A percentile compares a stretch with the other conserved stretches of the same genome.
Conservation (phyloP, 2,113 vertebrate genomes). For the Dasyornis broadbenti region DNA sequence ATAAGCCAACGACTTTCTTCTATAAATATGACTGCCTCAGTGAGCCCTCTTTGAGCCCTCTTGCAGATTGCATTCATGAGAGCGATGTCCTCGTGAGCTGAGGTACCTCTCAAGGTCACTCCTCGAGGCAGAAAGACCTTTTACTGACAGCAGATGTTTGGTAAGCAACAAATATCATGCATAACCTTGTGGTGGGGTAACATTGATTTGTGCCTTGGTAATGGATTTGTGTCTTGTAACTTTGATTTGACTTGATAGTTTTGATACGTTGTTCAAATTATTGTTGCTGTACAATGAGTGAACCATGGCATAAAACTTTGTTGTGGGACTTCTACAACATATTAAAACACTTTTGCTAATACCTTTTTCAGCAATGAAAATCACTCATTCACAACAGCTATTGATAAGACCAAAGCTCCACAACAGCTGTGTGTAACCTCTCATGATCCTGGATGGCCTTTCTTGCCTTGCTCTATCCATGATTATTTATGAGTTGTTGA, state of each 20-base stretch:
- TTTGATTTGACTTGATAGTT: neutral
- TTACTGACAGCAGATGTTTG: neutral
- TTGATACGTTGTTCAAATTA: neutral
- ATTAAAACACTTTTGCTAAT: neutral
- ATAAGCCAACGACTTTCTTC: neutral
- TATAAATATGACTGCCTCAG: neutral
- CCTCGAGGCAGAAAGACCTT: neutral
- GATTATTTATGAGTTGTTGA: neutral
- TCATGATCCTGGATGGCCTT: neutral
- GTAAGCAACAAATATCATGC: accelerated
- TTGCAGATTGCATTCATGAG: neutral
- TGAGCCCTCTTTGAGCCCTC: neutral
- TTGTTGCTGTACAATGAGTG: neutral
- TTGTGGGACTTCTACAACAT: neutral
- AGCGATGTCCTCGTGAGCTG: neutral
- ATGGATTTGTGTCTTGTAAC: neutral
- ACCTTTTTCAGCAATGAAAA: neutral
- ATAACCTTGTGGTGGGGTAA: neutral
- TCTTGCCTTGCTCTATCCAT: neutral
- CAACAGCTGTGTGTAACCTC: accelerated
- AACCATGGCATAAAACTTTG: neutral
- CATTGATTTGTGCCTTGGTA: neutral
- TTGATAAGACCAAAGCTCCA: neutral
- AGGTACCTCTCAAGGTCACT: neutral
- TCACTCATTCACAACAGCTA: neutral